Evolutionary conservation across 1,140 invertebrate genomes (phyloP).

Genomic region (Rhopalosiphum maidis): DNA sequence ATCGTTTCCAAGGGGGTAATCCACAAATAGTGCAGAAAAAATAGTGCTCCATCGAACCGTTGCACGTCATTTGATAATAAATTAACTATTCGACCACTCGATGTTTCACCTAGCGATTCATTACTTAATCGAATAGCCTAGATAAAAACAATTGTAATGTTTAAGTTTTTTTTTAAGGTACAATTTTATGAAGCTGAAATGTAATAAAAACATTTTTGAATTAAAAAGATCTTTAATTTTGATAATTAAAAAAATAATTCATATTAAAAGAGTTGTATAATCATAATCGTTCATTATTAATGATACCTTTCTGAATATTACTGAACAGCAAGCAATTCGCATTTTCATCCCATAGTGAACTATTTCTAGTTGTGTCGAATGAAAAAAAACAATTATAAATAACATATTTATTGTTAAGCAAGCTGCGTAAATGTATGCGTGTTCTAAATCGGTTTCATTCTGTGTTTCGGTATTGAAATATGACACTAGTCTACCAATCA

Average conservation of each 20-base stretch:
- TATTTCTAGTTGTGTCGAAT: neutral
- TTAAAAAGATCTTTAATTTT: too few species aligned
- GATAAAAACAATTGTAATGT: too few species aligned
- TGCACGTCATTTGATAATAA: conserved; percentile 89
- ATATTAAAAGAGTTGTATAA: too few species aligned
- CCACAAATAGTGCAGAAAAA: conserved; percentile 79
- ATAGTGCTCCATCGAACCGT: conserved; percentile 72
- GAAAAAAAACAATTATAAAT: neutral
- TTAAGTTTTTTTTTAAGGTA: too few species aligned
- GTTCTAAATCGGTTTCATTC: neutral
- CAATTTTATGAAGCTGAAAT: too few species aligned
- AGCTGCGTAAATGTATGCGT: neutral
- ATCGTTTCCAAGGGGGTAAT: conserved; percentile 81
- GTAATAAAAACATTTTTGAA: too few species aligned
- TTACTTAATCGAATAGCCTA: conserved; percentile 72
- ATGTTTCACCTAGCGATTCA: conserved; percentile 76
- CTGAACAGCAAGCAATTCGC: neutral
- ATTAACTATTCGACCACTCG: conserved; percentile 89
- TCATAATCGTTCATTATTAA: neutral
- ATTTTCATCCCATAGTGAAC: neutral
- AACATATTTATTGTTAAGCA: neutral
- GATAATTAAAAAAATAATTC: too few species aligned
- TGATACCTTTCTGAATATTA: neutral
- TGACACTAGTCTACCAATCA: neutral
- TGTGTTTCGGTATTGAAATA: neutral